These are phyloP conservation scores for Argopecten irradians DNA, from an alignment of 1,140 invertebrate species.

Conservation along the genomic window DNA sequence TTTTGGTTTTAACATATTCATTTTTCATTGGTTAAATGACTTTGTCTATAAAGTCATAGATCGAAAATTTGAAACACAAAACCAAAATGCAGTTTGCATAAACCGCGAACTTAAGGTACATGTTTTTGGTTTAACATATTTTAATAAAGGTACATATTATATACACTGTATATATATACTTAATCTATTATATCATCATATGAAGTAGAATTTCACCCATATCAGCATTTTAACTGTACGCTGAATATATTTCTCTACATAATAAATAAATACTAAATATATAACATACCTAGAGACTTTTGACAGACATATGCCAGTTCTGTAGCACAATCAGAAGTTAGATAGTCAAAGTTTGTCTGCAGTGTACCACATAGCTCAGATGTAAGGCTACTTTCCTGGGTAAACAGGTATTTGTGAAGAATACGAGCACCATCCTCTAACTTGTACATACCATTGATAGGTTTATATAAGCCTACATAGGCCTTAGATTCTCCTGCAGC, in stretches of 20 bases:
- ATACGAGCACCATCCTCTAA: conserved; percentile 8
- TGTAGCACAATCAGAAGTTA: not conserved
- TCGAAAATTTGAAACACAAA: not conserved
- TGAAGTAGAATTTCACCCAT: too few relatives aligned
- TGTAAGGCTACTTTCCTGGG: not conserved
- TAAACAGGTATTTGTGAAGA: not conserved
- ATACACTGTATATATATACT: too few relatives aligned
- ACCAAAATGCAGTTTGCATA: not conserved
- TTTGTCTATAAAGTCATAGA: not conserved
- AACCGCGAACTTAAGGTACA: too few relatives aligned
- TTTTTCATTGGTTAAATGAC: not conserved
- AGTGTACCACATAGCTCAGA: not conserved
- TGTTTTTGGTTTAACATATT: too few relatives aligned
- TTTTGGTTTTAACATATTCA: not conserved
- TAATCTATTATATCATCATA: too few relatives aligned
- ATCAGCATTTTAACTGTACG: too few relatives aligned
- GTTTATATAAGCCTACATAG: conserved; percentile 19
- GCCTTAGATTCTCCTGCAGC: not conserved
- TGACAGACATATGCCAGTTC: conserved; percentile 7
- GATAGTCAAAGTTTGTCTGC: not conserved
- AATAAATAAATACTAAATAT: not conserved
- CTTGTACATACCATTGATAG: not conserved
- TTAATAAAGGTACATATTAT: too few relatives aligned
- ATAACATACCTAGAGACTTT: conserved; percentile 26
- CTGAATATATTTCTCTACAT: not conserved